phyloP scores from a whole-genome alignment of 2,888 invertebrate genomes.

The Ashinkailepas kermadecensis region DNA sequence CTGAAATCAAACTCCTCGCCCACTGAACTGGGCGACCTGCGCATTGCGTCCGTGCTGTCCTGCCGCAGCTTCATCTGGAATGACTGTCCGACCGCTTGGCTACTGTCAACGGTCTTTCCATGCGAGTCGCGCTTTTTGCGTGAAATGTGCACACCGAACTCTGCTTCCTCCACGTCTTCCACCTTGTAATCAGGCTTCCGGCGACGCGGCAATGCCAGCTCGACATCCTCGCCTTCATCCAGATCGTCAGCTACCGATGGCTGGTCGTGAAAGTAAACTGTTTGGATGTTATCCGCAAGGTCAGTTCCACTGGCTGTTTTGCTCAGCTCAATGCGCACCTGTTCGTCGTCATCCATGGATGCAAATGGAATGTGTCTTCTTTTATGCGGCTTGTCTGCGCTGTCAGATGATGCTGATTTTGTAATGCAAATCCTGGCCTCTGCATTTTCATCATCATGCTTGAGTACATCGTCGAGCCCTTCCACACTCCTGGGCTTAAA shows the following conservation, averaged over 20 bases:
- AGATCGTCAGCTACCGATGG: background rate
- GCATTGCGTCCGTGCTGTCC: background rate
- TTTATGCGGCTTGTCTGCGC: background rate
- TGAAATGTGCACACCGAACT: background rate
- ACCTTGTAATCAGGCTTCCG: background rate
- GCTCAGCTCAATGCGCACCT: background rate
- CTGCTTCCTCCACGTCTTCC: background rate
- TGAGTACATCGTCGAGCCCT: too few species aligned
- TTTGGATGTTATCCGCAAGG: background rate
- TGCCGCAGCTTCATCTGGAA: background rate
- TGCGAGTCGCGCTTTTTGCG: background rate
- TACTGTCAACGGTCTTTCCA: background rate
- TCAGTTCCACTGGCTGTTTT: background rate
- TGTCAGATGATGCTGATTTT: background rate
- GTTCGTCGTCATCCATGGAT: background rate
- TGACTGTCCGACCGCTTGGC: background rate
- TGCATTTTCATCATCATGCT: background rate
- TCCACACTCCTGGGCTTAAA: background rate
- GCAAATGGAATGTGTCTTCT: background rate
- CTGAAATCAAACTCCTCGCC: slow-evolving; percentile 9
- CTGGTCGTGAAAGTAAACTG: background rate
- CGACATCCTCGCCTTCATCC: background rate
- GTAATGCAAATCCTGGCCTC: background rate
- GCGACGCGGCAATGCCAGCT: background rate
- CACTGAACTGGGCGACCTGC: background rate